Evolutionary conservation across 2,888 invertebrate species (phyloP).

Genomic region (Leistus spinibarbis): DNA sequence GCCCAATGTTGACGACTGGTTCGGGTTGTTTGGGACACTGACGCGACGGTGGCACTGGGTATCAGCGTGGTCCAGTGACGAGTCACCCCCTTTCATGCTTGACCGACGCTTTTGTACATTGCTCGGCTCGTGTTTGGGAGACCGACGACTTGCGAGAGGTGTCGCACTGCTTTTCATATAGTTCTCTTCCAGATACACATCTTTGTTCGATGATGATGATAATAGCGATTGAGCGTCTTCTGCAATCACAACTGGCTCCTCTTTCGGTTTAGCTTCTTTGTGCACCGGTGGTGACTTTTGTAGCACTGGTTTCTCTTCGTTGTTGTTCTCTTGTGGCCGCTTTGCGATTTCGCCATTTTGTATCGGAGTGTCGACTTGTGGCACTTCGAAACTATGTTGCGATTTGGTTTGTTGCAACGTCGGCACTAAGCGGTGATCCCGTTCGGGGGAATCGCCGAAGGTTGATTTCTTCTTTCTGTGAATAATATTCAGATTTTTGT

Average conservation of each 20-base stretch:
- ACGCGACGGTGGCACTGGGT: constrained; percentile 49
- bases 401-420: constrained; percentile 10
- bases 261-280: background rate
- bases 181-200: background rate
- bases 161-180: background rate
- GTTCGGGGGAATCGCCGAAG: constrained; percentile 16
- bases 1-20: constrained; percentile 28
- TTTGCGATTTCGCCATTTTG: constrained; percentile 31
- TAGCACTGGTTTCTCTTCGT: constrained; percentile 14
- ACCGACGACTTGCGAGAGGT: background rate
- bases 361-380: background rate
- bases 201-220: background rate
- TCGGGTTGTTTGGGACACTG: constrained; percentile 48
- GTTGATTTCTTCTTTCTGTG: constrained; percentile 21
- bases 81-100: constrained; percentile 8
- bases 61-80: constrained; percentile 12
- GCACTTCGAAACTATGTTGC: constrained; percentile 25
- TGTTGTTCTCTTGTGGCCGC: constrained; percentile 16
- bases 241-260: background rate
- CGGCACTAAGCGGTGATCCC: constrained; percentile 26
- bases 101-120: constrained; percentile 7
- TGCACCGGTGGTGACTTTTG: background rate
- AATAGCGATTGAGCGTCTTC: background rate
- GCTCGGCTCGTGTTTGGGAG: background rate
- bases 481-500: too few relatives aligned